Base-by-base conservation (phyloP, 1,140 invertebrate species). In the Dinoponera quadriceps region DNA sequence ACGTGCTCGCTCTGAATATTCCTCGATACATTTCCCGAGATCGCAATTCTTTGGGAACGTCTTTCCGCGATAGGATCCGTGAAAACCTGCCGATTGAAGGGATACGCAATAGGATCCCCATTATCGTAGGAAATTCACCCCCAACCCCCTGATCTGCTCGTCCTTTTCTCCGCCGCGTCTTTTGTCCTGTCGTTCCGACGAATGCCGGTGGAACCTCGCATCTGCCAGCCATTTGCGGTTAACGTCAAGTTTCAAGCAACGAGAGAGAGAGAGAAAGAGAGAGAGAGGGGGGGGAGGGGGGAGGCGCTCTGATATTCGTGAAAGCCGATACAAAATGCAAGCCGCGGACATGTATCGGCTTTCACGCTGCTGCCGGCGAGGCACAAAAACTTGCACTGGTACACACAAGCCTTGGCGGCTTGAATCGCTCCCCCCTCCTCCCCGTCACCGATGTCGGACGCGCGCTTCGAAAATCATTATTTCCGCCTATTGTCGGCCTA, bases 141-240 rank as follows among this genome's bases (percentile, higher is more conserved):
- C 38, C 59, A 29, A 2, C 9, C 16, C 3, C 54, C 9, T 3
- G 2, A 2, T 22, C 54, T 55, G 2, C 49, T 80, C 73, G 73
- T 27, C 59, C 66, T 83, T 68, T 62, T 54, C 78, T 63, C 49
- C n/a, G 49, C 33, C 27, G 25, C 38, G 62, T 25, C 66, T 72
- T 55, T 83, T 82, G 54, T 82, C 66, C 75, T 65, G 74, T 20
- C 62, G 51, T 72, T 57, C 20, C 55, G 18, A 51, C 18, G 65
- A 44, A 69, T 72, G 48, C 44, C 14, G n/a, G 33, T 57, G 54
- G 62, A 72, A 74, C 72, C 73, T 71, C 57, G 71, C 82, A 86
- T 86, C 84, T 86, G 85, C 82, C 82, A 73, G 66, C 51, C 75
- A 68, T 86, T 82, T 87, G 83, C 74, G 84, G 85, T 85, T 71